A percentile compares a stretch with the other conserved stretches of the same genome.
These are phyloP conservation scores for Coelopa frigida DNA, from an alignment of 1,140 invertebrate genomes.

Conservation along the genomic window DNA sequence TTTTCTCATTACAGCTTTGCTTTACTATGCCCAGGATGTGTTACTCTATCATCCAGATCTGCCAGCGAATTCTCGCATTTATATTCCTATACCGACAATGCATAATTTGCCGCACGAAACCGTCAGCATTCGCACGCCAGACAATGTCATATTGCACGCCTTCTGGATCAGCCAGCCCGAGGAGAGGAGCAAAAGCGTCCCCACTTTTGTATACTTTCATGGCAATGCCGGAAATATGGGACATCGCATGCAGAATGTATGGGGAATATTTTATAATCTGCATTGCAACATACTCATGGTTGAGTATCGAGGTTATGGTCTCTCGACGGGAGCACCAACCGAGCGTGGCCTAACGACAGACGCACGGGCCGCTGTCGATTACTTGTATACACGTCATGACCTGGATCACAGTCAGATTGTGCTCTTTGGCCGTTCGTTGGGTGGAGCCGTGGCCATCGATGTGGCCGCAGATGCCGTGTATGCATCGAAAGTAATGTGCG, in stretches of 20 bases:
- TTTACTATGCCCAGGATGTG: conserved; percentile 80
- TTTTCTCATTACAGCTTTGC: conserved; percentile 53
- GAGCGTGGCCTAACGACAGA: conserved; percentile 84
- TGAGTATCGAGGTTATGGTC: conserved; percentile 90
- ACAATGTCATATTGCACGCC: conserved; percentile 76
- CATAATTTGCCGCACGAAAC: conserved; percentile 68
- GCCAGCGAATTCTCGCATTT: conserved; percentile 76
- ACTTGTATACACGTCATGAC: conserved; percentile 69
- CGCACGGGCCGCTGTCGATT: conserved; percentile 80
- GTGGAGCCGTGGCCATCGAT: conserved; percentile 82
- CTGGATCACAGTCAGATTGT: conserved; percentile 79
- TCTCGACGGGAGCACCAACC: conserved; percentile 80
- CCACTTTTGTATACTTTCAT: conserved; percentile 86
- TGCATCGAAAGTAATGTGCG: conserved; percentile 67
- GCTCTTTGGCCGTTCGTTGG: conserved; percentile 88
- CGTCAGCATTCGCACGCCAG: conserved; percentile 66
- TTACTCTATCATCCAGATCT: conserved; percentile 84
- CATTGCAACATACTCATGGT: conserved; percentile 82
- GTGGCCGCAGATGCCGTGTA: conserved; percentile 67
- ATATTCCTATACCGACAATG: conserved; percentile 75
- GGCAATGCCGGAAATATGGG: conserved; percentile 96
- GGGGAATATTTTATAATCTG: conserved; percentile 70
- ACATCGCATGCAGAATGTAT: conserved; percentile 72
- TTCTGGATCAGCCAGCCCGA: conserved; percentile 77
- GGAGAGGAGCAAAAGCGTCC: conserved; percentile 54